Conservation (phyloP, 2,888 invertebrate genomes). For the Cetonia aurata region DNA sequence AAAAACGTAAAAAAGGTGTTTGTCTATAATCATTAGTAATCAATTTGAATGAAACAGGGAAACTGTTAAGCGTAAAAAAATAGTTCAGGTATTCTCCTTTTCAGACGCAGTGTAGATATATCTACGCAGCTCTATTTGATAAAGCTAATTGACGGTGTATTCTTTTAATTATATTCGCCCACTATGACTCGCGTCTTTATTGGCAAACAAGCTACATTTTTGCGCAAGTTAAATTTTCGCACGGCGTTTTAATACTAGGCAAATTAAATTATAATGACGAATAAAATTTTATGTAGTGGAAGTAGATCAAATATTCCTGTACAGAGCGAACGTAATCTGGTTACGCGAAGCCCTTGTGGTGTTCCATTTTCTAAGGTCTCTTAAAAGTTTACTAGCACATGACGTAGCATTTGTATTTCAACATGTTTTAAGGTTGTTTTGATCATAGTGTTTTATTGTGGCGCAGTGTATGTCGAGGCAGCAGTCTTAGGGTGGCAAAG, state of each 20-base stretch:
- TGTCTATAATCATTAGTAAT: too few species aligned
- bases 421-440: constrained; percentile 15
- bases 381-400: constrained; percentile 47
- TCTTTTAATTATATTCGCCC: constrained; percentile 17
- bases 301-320: constrained; percentile 35
- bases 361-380: constrained; percentile 51
- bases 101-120: too few species aligned
- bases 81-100: too few species aligned
- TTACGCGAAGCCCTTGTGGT: constrained; percentile 52
- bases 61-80: too few species aligned
- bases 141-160: neutral
- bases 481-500: neutral
- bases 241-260: constrained; percentile 7
- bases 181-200: neutral
- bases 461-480: constrained; percentile 7
- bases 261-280: constrained; percentile 31
- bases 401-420: constrained; percentile 23
- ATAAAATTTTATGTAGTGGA: neutral
- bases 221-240: constrained; percentile 2
- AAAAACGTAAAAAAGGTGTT: too few species aligned
- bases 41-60: too few species aligned
- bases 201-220: constrained; percentile 16
- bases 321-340: constrained; percentile 50
- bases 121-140: too few species aligned
- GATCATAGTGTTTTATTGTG: constrained; percentile 5